Conservation (phyloP, 2,797 vertebrate species). For the Bufotes viridis region DNA sequence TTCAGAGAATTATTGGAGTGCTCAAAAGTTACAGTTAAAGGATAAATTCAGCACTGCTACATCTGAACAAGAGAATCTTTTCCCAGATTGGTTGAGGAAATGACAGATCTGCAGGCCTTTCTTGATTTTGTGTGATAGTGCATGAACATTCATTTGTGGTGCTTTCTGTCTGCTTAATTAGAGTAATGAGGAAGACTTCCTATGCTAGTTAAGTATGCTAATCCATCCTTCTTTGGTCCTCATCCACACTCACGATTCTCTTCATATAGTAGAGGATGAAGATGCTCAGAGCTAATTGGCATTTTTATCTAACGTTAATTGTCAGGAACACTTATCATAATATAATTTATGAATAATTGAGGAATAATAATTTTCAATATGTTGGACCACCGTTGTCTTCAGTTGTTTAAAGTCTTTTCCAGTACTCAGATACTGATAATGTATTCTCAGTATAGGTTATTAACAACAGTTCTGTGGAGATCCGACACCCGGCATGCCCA, state of each 20-base stretch:
- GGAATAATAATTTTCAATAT: not conserved
- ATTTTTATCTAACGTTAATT: not conserved
- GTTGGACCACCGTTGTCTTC: not conserved
- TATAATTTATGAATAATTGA: not conserved
- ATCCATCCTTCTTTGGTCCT: not conserved
- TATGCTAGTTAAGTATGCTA: constrained; percentile 20
- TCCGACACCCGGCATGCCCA: too few species aligned
- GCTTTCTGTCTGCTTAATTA: constrained; percentile 23
- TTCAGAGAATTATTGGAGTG: not conserved
- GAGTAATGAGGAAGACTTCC: not conserved
- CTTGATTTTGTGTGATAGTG: constrained; percentile 13
- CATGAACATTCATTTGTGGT: not conserved
- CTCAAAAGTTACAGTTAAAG: not conserved
- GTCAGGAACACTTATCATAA: not conserved
- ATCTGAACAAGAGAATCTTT: not conserved
- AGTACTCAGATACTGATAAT: too few species aligned
- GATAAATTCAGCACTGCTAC: not conserved
- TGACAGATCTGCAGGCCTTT: not conserved
- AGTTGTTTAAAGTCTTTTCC: too few species aligned
- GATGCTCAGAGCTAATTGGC: not conserved
- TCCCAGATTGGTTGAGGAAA: not conserved
- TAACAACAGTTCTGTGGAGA: too few species aligned
- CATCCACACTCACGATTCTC: not conserved
- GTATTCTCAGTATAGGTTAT: too few species aligned
- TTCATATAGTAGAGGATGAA: not conserved